A percentile compares a stretch with the other conserved stretches of the same genome.
These are phyloP conservation scores for Hydractinia echinata DNA, from an alignment of 30 jellyfish, hydroid and myxozoan genomes.

Conservation along the genomic window DNA sequence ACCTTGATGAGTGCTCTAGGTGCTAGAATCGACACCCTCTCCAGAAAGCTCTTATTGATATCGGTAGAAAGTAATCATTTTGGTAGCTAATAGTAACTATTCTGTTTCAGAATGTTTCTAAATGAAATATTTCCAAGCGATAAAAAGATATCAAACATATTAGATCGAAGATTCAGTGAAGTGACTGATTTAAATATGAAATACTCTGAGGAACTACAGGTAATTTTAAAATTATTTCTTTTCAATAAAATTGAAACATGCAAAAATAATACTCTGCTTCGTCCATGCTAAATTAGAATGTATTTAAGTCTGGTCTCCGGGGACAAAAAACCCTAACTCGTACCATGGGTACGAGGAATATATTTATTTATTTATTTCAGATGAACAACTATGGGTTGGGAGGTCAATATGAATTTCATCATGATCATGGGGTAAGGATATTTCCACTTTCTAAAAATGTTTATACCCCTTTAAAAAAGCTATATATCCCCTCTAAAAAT, in stretches of 20 bases:
- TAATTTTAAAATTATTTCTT: background rate
- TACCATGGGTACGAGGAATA: background rate
- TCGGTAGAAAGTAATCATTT: no score
- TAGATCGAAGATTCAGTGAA: slow-evolving; percentile 44
- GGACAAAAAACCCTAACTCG: background rate
- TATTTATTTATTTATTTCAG: slow-evolving; percentile 27
- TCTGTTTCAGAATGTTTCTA: background rate
- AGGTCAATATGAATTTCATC: slow-evolving; percentile 92
- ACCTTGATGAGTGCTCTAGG: no score
- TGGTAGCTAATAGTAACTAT: no score
- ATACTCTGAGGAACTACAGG: slow-evolving; percentile 84
- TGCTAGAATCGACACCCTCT: no score
- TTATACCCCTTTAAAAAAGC: no score
- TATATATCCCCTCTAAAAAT: no score
- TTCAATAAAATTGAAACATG: no score
- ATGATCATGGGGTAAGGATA: slow-evolving; percentile 80
- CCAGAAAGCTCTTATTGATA: no score
- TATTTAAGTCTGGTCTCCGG: no score
- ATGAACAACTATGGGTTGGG: slow-evolving; percentile 92
- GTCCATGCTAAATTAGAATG: no score
- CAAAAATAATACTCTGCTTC: no score
- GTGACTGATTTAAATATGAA: slow-evolving; percentile 48
- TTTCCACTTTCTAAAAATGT: background rate
- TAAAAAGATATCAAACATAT: background rate
- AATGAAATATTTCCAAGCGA: background rate